phyloP scores from a whole-genome alignment of 2,888 invertebrate species.

The Rhingia campestris region DNA sequence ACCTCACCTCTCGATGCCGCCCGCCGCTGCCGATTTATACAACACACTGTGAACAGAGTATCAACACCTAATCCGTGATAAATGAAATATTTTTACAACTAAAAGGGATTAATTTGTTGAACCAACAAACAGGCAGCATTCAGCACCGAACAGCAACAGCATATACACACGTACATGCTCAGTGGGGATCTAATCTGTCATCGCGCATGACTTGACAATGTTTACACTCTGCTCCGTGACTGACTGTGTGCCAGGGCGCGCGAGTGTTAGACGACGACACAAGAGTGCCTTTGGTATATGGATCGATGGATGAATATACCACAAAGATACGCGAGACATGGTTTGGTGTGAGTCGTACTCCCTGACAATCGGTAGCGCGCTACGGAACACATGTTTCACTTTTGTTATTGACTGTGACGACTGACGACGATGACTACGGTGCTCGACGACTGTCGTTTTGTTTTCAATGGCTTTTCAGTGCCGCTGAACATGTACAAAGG shows the following conservation, averaged over 20 bases:
- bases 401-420: constrained; percentile 72
- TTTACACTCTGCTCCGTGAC: constrained; percentile 66
- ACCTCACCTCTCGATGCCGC: constrained; percentile 15
- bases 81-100: constrained; percentile 74
- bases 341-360: constrained; percentile 23
- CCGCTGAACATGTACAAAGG: constrained; percentile 48
- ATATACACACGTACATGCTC: constrained; percentile 24
- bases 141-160: constrained; percentile 8
- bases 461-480: constrained; percentile 47
- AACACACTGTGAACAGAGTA: constrained; percentile 59
- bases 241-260: constrained; percentile 31
- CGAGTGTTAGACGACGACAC: constrained; percentile 1
- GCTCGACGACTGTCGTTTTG: constrained; percentile 37
- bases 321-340: constrained; percentile 44
- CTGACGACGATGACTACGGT: constrained; percentile 3
- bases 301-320: constrained; percentile 45
- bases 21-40: constrained; percentile 32
- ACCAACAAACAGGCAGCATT: constrained; percentile 64
- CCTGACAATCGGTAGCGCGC: constrained; percentile 62
- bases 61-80: constrained; percentile 74
- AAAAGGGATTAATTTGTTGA: constrained; percentile 74
- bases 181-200: constrained; percentile 71
- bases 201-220: constrained; percentile 72
- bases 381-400: constrained; percentile 71
- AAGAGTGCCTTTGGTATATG: constrained; percentile 16